These are phyloP conservation scores for Chaetophractus vellerosus DNA, from an alignment of 2,797 vertebrate species.

Conservation along the genomic window DNA sequence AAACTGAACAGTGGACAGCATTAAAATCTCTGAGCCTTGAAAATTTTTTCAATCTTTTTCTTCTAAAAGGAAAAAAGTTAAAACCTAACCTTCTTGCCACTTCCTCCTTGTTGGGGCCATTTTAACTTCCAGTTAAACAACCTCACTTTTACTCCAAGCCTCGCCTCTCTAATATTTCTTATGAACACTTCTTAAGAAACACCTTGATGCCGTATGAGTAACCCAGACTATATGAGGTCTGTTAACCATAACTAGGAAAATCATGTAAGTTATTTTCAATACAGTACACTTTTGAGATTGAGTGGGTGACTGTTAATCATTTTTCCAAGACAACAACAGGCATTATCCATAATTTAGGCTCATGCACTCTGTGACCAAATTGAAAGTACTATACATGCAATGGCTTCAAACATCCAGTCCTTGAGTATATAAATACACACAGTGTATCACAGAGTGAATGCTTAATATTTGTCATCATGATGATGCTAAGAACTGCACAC, in stretches of 20 bases:
- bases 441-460: too few relatives aligned
- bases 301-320: background rate
- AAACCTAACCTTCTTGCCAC: too few relatives aligned
- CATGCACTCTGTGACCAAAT: rapidly evolving
- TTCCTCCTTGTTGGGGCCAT: too few relatives aligned
- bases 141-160: background rate
- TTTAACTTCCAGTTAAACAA: background rate
- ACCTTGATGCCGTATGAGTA: background rate
- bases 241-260: background rate
- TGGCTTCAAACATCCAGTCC: too few relatives aligned
- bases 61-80: too few relatives aligned
- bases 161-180: too few relatives aligned
- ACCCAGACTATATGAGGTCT: background rate
- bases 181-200: background rate
- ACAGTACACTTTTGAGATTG: background rate
- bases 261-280: background rate
- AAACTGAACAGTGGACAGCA: background rate
- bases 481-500: background rate
- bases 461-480: background rate
- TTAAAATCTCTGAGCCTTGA: background rate
- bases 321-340: background rate
- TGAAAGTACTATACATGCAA: background rate
- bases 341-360: background rate
- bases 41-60: background rate
- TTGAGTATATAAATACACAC: rapidly evolving